These are phyloP conservation scores for Myiothlypis chrysogaster DNA, from an alignment of 2,797 vertebrate genomes.

Conservation along the genomic window DNA sequence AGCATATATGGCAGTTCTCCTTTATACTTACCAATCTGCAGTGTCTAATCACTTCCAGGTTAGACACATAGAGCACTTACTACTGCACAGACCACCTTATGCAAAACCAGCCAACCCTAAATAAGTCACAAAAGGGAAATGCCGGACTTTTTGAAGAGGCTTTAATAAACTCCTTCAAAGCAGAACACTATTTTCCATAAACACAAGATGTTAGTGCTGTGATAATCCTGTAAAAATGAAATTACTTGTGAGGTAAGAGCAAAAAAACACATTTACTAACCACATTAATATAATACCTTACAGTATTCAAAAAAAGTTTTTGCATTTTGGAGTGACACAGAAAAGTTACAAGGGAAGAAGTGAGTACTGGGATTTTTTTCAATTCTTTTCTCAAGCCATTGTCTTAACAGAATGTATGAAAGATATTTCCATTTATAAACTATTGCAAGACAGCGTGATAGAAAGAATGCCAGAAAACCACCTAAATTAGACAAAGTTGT, in stretches of 20 bases:
- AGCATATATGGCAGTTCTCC: background rate
- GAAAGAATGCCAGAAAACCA: constrained; percentile 26
- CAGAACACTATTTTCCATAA: background rate
- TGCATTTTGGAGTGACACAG: background rate
- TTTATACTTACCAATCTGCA: background rate
- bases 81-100: background rate
- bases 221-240: background rate
- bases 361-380: background rate
- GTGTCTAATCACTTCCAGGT: background rate
- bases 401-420: background rate
- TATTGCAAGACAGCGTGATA: background rate
- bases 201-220: background rate
- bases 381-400: background rate
- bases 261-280: background rate
- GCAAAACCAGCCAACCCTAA: background rate
- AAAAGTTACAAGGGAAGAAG: background rate
- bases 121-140: background rate
- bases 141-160: background rate
- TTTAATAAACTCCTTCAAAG: background rate
- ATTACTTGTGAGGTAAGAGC: background rate
- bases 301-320: background rate
- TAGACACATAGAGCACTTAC: background rate
- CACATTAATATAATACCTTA: background rate
- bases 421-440: background rate
- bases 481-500: background rate